Evolutionary conservation across 2,113 vertebrate species (phyloP), one percentile per base, ranked within the genome.

Genomic region (Otolemur garnettii): DNA sequence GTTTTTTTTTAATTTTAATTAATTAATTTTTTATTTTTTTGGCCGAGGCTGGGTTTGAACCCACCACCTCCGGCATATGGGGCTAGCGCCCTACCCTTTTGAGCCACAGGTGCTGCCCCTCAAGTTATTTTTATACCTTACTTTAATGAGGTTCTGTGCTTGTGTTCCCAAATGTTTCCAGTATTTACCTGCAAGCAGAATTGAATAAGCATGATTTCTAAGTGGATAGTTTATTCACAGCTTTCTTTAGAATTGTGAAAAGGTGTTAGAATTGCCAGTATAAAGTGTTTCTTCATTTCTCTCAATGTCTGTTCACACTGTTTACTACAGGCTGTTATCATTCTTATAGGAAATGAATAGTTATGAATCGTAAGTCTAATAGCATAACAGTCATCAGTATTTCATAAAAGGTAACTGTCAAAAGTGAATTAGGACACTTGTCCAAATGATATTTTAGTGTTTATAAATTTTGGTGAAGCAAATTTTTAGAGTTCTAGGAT

Each of bases 291-390:
- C 91, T 69, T 91, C 69, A 89, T 96, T 94, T 91, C 45, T 96
- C 22, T 83, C 95, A 96, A 82, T 86, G 81, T 93, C 88, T 97
- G 95, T 98, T 97, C 96, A 96, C 69, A 90, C 79, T 94, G 96
- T 93, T 85, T 89, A 81, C 77, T 90, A 97, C 28, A 75, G 72
- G 78, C 45, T 96, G 57, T 75, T 97, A 91, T 86, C 68, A 80
- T 95, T 96, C 35, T 81, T 95, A 93, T 35, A 81, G 94, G 45
- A 62, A 96, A 94, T 93, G 78, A 95, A 66, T 91, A 86, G 81
- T 50, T 87, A 78, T 83, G 96, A 96, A 85, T 92, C 72, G 57
- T 79, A 93, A 57, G 9, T 78, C 57, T 96, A 87, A 42, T 26
- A 83, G 55, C 1, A 21, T 77, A 68, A 69, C 9, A 5, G 2